Evolutionary conservation across 2,797 vertebrate genomes (phyloP).

Genomic region (Amphiprion clarkii): DNA sequence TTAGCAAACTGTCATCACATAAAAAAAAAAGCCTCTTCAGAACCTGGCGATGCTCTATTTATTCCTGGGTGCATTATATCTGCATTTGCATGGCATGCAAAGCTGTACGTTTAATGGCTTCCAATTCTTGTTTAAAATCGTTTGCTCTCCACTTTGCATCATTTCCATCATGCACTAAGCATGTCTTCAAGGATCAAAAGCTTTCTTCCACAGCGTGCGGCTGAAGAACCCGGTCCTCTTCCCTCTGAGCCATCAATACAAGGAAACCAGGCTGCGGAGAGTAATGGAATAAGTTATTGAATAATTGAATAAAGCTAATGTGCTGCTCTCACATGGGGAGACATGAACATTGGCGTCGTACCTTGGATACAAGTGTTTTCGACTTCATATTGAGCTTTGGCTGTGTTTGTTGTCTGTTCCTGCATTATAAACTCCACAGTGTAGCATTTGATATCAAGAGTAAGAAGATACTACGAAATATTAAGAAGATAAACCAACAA

Average conservation of each 20-base stretch:
- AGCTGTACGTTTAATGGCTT: constrained; percentile 27
- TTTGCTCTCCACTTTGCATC: constrained; percentile 31
- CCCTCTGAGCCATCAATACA: constrained; percentile 59
- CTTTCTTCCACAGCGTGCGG: constrained; percentile 35
- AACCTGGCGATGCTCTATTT: constrained; percentile 12
- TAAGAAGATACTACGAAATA: too few species aligned
- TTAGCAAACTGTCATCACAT: constrained; percentile 34
- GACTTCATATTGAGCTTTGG: constrained; percentile 3
- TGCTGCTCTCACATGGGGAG: constrained; percentile 50
- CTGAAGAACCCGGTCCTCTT: constrained; percentile 42
- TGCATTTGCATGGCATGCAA: neutral
- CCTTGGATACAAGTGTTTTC: constrained; percentile 30
- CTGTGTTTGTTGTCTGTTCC: neutral
- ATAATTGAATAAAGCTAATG: constrained; percentile 82
- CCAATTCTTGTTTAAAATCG: constrained; percentile 27
- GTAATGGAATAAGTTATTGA: constrained; percentile 77
- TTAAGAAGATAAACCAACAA: too few species aligned
- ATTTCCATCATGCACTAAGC: constrained; percentile 19
- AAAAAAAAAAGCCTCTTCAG: constrained; percentile 6
- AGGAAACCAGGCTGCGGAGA: constrained; percentile 65
- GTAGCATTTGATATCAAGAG: neutral
- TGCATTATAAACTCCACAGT: neutral
- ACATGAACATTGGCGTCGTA: neutral
- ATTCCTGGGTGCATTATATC: constrained; percentile 24
- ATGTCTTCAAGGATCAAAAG: constrained; percentile 55